Base-by-base conservation (phyloP, 2,888 invertebrate genomes). In the Digitonthophagus gazella region DNA sequence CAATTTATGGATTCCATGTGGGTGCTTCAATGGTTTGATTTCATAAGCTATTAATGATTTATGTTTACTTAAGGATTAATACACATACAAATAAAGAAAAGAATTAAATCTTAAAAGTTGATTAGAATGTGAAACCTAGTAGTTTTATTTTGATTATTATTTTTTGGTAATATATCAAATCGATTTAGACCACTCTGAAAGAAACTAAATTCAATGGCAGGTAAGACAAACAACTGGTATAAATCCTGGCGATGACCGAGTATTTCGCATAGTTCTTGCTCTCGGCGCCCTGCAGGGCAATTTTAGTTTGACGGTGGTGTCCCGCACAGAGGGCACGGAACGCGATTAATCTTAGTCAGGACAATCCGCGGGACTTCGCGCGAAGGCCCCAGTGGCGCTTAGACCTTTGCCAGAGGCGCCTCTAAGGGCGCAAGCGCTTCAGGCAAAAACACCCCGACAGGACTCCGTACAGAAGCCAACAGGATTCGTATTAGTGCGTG, bases 401-500 rank as follows among this genome's bases (percentile, higher is more conserved):
- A 58, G 65, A 70, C 63, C 70, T 70, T 72, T 72, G 74, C 72
- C 72, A 64, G 65, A 58, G 68, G 69, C 28, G 11, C 65, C 67
- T 65, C 58, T 20, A 55, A 67, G 64, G 69, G 73, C 74, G 74
- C 72, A 64, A 65, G 73, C 74, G 74, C 68, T 66, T 65, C 69
- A 58, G 63, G 63, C 71, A 72, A 74, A 72, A 72, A 71, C 71
- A 72, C 74, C 73, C 68, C 69, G 69, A 69, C 68, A 65, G 69
- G 64, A 67, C 64, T 68, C n/a, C 71, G 71, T 69, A 70, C 65
- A 61, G 19, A 19, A 61, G 28, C 68, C 70, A 67, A 68, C 72
- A 72, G 69, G 72, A 69, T 70, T 71, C 66, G 72, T 74, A 67
- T 70, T 67, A 70, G 73, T 72, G 71, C 72, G 74, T 71, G 74